These are phyloP conservation scores for Melanaphis sacchari DNA, from an alignment of 1,140 invertebrate species.

Conservation along the genomic window DNA sequence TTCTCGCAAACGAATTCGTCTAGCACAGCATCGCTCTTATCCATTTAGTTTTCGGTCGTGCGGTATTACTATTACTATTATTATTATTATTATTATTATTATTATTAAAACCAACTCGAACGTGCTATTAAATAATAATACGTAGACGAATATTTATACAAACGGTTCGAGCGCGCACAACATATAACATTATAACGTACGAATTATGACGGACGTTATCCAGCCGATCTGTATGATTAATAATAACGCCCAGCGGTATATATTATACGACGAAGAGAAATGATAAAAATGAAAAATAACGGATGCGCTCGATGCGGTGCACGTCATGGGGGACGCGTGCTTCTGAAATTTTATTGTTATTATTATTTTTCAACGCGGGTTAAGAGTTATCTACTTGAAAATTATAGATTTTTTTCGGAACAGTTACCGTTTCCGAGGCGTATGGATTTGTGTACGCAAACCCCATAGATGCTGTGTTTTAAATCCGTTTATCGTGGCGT, in stretches of 20 bases:
- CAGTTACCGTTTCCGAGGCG: neutral
- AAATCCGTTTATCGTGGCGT: neutral
- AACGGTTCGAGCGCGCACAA: neutral
- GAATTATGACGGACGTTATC: neutral
- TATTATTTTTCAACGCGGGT: neutral
- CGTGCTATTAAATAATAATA: neutral
- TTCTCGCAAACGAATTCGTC: neutral
- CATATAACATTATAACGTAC: neutral
- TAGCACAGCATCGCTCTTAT: neutral
- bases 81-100: no score
- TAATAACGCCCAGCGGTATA: neutral
- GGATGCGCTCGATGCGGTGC: no score
- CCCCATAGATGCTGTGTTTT: neutral
- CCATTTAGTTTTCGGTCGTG: neutral
- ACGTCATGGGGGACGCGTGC: neutral
- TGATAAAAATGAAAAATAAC: constrained; percentile 22
- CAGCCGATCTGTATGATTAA: neutral
- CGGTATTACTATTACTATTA: no score
- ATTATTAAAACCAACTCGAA: neutral
- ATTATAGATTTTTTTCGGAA: neutral
- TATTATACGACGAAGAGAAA: neutral
- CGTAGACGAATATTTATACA: neutral
- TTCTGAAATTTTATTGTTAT: neutral
- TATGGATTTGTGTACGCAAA: neutral
- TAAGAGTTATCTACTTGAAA: neutral